Evolutionary conservation across 2,797 vertebrate genomes (phyloP).

Genomic region (Garrulus glandarius): DNA sequence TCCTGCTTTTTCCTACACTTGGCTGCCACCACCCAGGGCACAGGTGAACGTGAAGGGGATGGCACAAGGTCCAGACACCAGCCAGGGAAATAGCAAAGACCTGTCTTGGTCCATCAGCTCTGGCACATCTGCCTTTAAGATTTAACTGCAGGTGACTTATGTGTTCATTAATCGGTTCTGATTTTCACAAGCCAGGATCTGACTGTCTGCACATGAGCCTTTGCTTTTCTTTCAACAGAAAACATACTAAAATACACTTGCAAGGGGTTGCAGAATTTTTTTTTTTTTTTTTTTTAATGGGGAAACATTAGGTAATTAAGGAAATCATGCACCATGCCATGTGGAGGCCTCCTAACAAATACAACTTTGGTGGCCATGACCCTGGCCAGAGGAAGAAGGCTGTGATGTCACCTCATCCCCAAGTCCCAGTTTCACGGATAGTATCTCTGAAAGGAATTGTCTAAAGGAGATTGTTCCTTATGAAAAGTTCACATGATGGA

Average conservation of each 20-base stretch:
- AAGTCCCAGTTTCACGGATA: conserved; percentile 82
- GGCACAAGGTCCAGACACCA: not conserved
- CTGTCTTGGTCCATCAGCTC: not conserved
- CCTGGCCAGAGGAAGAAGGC: conserved; percentile 71
- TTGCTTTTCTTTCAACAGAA: not conserved
- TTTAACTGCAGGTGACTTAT: not conserved
- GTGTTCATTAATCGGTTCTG: not conserved
- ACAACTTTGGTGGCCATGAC: conserved; percentile 81
- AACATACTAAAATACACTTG: not conserved
- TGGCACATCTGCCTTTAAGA: not conserved
- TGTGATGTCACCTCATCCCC: conserved; percentile 78
- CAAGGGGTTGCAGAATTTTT: not conserved
- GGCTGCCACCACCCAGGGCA: not conserved
- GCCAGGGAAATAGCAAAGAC: not conserved
- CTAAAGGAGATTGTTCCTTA: conserved; percentile 91
- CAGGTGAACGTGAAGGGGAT: not conserved
- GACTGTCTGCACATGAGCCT: not conserved
- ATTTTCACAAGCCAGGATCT: not conserved
- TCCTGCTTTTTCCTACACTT: not conserved
- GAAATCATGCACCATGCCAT: conserved; percentile 71
- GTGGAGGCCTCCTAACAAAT: conserved; percentile 69
- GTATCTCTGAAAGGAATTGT: conserved; percentile 91
- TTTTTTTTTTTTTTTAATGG: not conserved
- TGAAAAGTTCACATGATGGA: conserved; percentile 95
- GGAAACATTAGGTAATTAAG: conserved; percentile 66